Conservation (phyloP, 1,140 invertebrate genomes). For the Danaus plexippus region DNA sequence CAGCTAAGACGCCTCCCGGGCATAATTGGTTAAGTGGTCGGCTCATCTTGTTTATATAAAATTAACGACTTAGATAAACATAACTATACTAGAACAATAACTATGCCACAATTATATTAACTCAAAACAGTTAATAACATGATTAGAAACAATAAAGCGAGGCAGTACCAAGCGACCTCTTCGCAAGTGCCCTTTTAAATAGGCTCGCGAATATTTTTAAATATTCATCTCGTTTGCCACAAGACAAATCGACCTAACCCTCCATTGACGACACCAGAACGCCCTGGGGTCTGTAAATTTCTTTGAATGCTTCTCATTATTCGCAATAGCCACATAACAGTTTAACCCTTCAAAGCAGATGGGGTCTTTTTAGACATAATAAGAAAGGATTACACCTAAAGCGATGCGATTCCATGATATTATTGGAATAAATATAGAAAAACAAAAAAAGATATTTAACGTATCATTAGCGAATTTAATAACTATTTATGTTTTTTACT, state of each 20-base stretch:
- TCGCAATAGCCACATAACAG: constrained; percentile 62
- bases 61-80: constrained; percentile 14
- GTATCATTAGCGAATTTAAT: no score
- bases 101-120: no score
- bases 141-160: no score
- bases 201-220: background rate
- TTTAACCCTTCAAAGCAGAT: constrained; percentile 66
- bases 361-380: constrained; percentile 38
- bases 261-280: constrained; percentile 43
- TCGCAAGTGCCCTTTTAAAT: background rate
- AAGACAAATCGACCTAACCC: constrained; percentile 38
- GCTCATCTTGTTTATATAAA: constrained; percentile 19
- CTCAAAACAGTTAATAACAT: no score
- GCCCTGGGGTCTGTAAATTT: constrained; percentile 59
- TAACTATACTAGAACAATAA: background rate
- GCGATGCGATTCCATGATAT: constrained; percentile 12
- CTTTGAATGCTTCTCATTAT: constrained; percentile 66
- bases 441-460: background rate
- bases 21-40: constrained; percentile 28
- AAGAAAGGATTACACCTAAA: constrained; percentile 16
- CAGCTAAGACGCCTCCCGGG: constrained; percentile 16
- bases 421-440: constrained; percentile 2
- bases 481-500: no score
- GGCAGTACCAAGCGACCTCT: no score
- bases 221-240: constrained; percentile 23